Base-by-base conservation (phyloP, 1,140 invertebrate species). In the Tachypleus tridentatus region DNA sequence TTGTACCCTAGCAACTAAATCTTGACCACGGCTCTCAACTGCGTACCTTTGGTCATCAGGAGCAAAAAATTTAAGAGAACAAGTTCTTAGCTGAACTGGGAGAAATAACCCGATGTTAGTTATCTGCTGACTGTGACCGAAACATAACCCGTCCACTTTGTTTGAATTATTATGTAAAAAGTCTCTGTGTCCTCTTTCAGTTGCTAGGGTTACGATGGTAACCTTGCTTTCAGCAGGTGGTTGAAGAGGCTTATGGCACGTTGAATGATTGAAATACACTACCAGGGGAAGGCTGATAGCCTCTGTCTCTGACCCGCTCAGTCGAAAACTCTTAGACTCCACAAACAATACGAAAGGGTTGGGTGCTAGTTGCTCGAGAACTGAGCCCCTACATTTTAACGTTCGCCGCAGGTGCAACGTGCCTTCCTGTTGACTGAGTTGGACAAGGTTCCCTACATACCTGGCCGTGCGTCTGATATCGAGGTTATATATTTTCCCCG, bases 271-370 rank as follows among this genome's bases (percentile, higher is more conserved):
- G 29, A 92, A 84, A 61, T 90, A 79, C 58, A 92, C 82, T 62
- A 88, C 78, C 49, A 92, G 76, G 0, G 89, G 89, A 57, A 91
- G 74, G 57, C 91, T 84, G 62, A 87, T 88, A 4, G 84, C 80
- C 51, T 88, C 79, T 57, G 85, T 80, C 70, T 87, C 87, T 54
- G 88, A 63, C 8, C 65, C 65, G 52, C 67, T 68, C 1, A 69
- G 61, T 7, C 60, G 47, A 60, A 69, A 70, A 52, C 67, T 71
- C 49, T 86, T 87, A 10, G 88, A 91, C 72, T 93, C 89, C 64
- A 92, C 84, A 76, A 90, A 89, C 69, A 91, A 83, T 4, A 88
- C 89, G 75, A 92, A 90, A 11, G 91, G 80, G 69, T 88, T 86
- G 0, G 89, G 87, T 72, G 91, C 66, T 5, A 70, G 51, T 29